phyloP scores from a whole-genome alignment of 2,888 invertebrate genomes.

The Pinctada fucata region DNA sequence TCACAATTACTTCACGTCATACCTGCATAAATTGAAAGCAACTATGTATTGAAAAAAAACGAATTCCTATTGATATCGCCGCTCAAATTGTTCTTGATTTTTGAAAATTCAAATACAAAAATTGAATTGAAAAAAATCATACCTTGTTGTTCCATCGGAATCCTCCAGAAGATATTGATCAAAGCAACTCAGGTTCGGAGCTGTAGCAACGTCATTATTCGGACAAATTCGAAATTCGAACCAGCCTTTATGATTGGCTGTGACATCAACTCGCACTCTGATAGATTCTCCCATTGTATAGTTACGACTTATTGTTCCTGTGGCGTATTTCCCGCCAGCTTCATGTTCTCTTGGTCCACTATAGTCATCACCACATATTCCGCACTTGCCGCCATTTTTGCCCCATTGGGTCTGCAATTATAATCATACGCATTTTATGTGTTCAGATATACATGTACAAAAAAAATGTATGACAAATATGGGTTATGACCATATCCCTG shows the following conservation, averaged over 20 bases:
- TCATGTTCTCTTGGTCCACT: conserved; percentile 18
- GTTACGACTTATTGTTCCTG: conserved; percentile 23
- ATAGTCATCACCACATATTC: conserved; percentile 29
- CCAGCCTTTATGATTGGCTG: conserved; percentile 28
- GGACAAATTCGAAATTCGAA: conserved; percentile 25
- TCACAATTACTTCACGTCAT: no score
- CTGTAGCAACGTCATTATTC: conserved; percentile 21
- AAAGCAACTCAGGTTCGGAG: conserved; percentile 7
- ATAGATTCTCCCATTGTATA: conserved; percentile 29
- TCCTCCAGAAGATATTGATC: conserved; percentile 10
- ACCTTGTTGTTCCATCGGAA: conserved; percentile 16
- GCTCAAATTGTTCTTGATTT: no score
- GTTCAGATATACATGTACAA: no score
- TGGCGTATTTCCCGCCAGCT: conserved; percentile 31
- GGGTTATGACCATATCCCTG: no score
- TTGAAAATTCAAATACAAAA: no score
- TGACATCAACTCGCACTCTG: conserved; percentile 17
- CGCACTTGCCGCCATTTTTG: conserved; percentile 29
- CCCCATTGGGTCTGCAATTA: conserved; percentile 20
- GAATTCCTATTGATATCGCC: no score
- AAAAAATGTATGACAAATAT: no score
- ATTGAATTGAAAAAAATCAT: background rate
- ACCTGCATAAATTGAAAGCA: no score
- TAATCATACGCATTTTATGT: background rate
- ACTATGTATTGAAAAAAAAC: no score